Evolutionary conservation across 2,113 vertebrate species (phyloP), one percentile per base, ranked within the genome.

Genomic region (human (Homo sapiens)): DNA sequence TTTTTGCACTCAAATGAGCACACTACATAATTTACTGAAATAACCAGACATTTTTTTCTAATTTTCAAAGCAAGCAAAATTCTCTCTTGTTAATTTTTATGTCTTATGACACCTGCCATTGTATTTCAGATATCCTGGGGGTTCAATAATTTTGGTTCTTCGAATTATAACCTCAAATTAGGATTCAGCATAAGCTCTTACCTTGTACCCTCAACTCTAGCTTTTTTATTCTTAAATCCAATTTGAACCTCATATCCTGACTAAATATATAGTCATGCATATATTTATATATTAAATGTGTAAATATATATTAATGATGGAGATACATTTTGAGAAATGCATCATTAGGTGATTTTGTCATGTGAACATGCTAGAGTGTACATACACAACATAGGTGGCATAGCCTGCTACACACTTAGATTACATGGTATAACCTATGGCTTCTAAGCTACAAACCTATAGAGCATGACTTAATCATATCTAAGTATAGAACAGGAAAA

Each of bases 141-240:
- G 23, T 50, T 91, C 30, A 27, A n/a, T 73, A 78, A 66, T 73
- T 79, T 89, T 92, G 38, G 43, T 50, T 57, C 22, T 57, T 87
- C 76, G n/a, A 90, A 90, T 61, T 72, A 45, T 40, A 95, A 86
- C 48, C 45, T 87, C 76, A 90, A 86, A 76, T 32, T 89, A 48
- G 17, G 32, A 81, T 23, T 93, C 64, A 90, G 66, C 32, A 76
- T 87, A 82, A 75, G 81, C 9, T 68, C 27, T 5, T 59, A 66
- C 38, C 8, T 78, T 9, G 27, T 66, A 59, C 27, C 8, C 76
- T 95, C 30, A 92, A 40, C 3, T 83, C 32, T 88, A 88, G 87
- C 13, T 79, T 96, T 94, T 43, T 5, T 84, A n/a, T 92, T 72
- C 5, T 89, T 80, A 84, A 84, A 40, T 73, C 13, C 8, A 64